Base-by-base conservation (phyloP, 1,140 invertebrate genomes). In the Drosophila nebulosa region DNA sequence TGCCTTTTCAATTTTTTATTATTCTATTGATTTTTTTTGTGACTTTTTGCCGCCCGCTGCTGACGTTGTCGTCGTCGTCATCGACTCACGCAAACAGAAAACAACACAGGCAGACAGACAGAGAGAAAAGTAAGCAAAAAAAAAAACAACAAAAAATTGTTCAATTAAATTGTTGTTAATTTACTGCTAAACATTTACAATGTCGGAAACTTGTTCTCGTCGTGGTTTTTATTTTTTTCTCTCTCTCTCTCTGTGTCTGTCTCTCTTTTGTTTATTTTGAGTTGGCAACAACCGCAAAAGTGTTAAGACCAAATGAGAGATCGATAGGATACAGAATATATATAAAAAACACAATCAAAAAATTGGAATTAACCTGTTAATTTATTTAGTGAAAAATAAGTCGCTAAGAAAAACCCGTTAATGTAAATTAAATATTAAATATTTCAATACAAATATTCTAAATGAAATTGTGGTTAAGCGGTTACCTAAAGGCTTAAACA, bases 141-240 rank as follows among this genome's bases (percentile, higher is more conserved):
- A 55, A 66, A 42, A 63, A 52, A 64, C 56, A 32, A 35, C 39
- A 46, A 60, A 64, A 68, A 71, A 75, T 74, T 55, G 60, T 76
- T 72, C 72, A 73, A 85, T 84, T 86, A 80, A 85, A 84, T 67
- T 80, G 81, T 65, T 85, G 73, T 84, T 84, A 84, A 84, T 86
- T 84, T 85, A 66, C 68, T 77, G 79, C 79, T 84, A 84, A 79
- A 84, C 76, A 79, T 85, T 84, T 84, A 76, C 80, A 79, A 83
- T 79, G 76, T 79, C 64, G 59, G 65, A 86, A 86, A 77, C 81
- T 80, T 77, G 77, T 80, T 84, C 69, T 74, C 63, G 52, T 18
- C 64, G 51, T 64, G 69, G 74, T 74, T 74, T 78, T 83, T 83
- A 67, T 69, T 65, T 78, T 71, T 66, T 68, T 53, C 52, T 65